These are phyloP conservation scores for Sarcophaga bullata DNA, from an alignment of 1,140 invertebrate species.

Conservation along the genomic window DNA sequence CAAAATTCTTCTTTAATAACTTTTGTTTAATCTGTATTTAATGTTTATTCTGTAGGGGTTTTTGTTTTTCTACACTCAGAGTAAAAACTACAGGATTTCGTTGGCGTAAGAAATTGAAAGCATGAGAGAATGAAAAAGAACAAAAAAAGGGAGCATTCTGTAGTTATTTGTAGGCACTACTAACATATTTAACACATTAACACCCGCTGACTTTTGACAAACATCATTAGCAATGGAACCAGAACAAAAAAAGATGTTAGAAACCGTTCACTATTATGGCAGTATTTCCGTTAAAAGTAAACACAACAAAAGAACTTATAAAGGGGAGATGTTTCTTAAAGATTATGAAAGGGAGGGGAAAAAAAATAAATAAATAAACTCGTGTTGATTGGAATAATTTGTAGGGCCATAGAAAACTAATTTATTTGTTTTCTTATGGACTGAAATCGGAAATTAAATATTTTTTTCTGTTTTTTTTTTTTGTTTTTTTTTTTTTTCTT, in stretches of 20 bases:
- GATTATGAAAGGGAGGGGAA: background rate
- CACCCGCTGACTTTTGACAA: constrained; percentile 25
- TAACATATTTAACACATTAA: background rate
- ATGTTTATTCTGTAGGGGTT: background rate
- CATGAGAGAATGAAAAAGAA: background rate
- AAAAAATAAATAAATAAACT: background rate
- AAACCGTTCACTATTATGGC: background rate
- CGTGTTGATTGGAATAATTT: constrained; percentile 18
- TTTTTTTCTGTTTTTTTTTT: too few relatives aligned
- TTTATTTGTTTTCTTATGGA: background rate
- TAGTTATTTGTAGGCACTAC: constrained; percentile 3
- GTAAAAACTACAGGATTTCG: background rate
- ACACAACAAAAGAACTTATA: too few relatives aligned
- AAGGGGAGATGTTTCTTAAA: background rate
- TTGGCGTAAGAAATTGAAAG: too few relatives aligned
- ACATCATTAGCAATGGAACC: background rate
- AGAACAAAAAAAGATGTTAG: background rate
- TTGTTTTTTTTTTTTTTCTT: too few relatives aligned
- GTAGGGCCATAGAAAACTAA: background rate
- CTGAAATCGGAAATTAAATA: constrained; percentile 14
- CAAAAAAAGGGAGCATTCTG: background rate
- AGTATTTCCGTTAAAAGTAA: background rate
- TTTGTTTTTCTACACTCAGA: background rate
- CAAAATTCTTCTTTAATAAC: too few relatives aligned
- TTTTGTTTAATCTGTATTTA: too few relatives aligned